Evolutionary conservation across 2,113 vertebrate species (phyloP), one percentile per base, ranked within the genome.

Genomic region (Nematolebias whitei): DNA sequence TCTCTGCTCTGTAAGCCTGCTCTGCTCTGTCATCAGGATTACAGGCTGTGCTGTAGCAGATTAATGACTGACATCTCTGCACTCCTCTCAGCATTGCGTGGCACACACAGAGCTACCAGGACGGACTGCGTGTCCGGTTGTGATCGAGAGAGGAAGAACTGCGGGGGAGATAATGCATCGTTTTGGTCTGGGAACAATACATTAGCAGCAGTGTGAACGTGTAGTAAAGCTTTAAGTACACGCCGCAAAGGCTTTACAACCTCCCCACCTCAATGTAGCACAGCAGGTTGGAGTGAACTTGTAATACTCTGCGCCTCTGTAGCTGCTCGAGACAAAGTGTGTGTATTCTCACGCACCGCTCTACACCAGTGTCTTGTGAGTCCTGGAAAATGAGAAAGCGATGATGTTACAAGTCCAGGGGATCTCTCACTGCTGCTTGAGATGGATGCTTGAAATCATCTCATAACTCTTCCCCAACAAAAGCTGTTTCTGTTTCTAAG

Each of bases 11-110:
- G 82, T 88, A 82, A 90, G 55, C 79, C 68, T 35, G 77, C 88
- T 86, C 70, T 74, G 65, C 87, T 89, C 87, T 82, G 85, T 89
- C 84, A 87, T 89, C 84, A 87, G 87, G 90, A 90, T 90, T 91
- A 89, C 86, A 84, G 88, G 76, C 83, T 88, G 79, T 80, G 85
- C 79, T 76, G 81, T 77, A 79, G 84, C 85, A 89, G 90, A 91
- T 91, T 90, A 89, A 91, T 90, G 87, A 91, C 86, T 86, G 89
- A 90, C 87, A 89, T 79, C 84, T 75, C 86, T 52, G 80, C 83
- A 74, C 78, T 85, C 79, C 79, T 85, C 81, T 80, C 79, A 77
- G 74, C 80, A 22, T 52, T 41, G 80, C 65, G 18, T 41, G 24
- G 76, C 76, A 38, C 79, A 78, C 78, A 76, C 70, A 65, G 76